Percentiles rank a stretch among this genome's conserved stretches.
Conservation (phyloP, 2,113 vertebrate species). For the Nothobranchius kuhntae region DNA sequence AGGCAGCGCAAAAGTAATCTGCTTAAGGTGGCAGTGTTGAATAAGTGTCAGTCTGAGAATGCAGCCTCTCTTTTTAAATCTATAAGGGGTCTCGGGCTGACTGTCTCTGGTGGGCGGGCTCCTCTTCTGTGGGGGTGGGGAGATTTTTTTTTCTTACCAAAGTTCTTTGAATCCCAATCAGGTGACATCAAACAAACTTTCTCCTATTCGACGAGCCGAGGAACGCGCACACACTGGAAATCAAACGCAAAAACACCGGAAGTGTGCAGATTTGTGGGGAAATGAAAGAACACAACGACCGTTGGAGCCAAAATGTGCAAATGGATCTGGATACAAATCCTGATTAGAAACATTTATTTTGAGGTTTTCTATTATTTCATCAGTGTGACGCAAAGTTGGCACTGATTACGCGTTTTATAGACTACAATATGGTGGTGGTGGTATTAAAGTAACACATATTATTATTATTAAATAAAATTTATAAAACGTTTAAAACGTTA, state of each 20-base stretch:
- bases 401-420: too few relatives aligned
- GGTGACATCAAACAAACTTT: conserved; percentile 88
- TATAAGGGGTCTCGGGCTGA: conserved; percentile 94
- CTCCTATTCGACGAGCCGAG: conserved; percentile 53
- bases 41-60: conserved; percentile 96
- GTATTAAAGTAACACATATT: too few relatives aligned
- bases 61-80: conserved; percentile 99
- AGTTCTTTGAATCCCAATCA: conserved; percentile 91
- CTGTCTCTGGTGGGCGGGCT: conserved; percentile 98
- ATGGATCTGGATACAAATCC: conserved; percentile 4
- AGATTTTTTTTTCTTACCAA: conserved; percentile 78
- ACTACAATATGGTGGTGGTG: too few relatives aligned
- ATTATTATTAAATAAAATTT: too few relatives aligned
- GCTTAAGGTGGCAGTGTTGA: conserved; percentile 94
- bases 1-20: conserved; percentile 81
- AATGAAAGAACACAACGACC: not conserved
- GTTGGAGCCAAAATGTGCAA: not conserved
- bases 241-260: not conserved
- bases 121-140: conserved; percentile 93
- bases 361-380: not conserved
- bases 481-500: too few relatives aligned
- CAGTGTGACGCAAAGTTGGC: not conserved
- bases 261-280: not conserved
- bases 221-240: conserved; percentile 25
- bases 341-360: conserved; percentile 3